phyloP scores from a whole-genome alignment of 2,888 invertebrate genomes.

The Monopis laevigella region DNA sequence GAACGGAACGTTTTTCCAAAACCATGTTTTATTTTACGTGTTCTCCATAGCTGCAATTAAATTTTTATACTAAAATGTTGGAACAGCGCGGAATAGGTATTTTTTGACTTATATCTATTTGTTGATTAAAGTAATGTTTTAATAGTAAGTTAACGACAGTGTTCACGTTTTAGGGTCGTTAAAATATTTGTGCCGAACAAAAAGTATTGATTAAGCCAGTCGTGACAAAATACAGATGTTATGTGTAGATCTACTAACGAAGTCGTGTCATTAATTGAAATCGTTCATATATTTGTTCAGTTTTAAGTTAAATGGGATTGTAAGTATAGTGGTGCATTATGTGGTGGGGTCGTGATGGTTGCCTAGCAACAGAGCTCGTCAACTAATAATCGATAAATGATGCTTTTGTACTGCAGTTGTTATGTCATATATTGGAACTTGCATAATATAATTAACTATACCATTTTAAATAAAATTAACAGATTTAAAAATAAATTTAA shows the following conservation, averaged over 20 bases:
- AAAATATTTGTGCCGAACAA: slow-evolving; percentile 1
- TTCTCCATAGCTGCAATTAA: too few species aligned
- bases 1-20: too few species aligned
- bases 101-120: background rate
- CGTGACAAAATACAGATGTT: background rate
- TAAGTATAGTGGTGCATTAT: too few species aligned
- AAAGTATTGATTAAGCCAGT: slow-evolving; percentile 5
- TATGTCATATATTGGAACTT: too few species aligned
- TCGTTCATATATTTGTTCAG: too few species aligned
- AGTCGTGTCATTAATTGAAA: background rate
- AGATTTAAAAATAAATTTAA: background rate
- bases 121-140: too few species aligned
- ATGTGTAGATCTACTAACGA: background rate
- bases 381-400: background rate
- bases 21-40: too few species aligned
- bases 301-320: too few species aligned
- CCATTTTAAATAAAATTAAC: background rate
- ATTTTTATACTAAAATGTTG: slow-evolving; percentile 6
- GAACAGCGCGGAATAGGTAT: background rate
- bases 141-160: background rate
- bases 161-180: background rate
- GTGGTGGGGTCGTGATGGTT: too few species aligned
- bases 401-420: background rate
- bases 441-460: background rate
- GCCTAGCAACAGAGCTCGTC: slow-evolving; percentile 9